Evolutionary conservation across 1,140 invertebrate species (phyloP), one percentile per base, ranked within the genome.

Genomic region (Leptinotarsa undecemlineata): DNA sequence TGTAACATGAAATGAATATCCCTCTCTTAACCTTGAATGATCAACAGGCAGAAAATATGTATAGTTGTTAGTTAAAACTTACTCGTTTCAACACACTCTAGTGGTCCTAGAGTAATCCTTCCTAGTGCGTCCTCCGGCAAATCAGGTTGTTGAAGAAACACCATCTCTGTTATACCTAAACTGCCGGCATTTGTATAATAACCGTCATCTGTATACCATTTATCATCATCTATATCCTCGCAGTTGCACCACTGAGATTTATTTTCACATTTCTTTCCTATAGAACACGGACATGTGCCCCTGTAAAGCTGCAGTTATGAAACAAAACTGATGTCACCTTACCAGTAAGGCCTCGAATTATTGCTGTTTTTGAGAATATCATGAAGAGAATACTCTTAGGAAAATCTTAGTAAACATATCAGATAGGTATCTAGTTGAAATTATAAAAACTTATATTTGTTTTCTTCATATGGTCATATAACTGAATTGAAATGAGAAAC

Each of bases 11-110:
- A 2, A 42, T 11, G 8, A 42, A 42, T 11, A 42, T 3, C 33
- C 33, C 11, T 0, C 0, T 42, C 33, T 11, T 2, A 42, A 42
- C 1, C 33, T 11, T 42, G 8, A 42, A 42, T 42, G 33, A 3
- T 3, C 33, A 42, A 42, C 33, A 42, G 33, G 8, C 33, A 1
- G 8, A 42, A 11, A 33, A 33, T 33, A 33, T 33, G 33, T 33
- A 33, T 33, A 15, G 6, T 17, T 68, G 67, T 42, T 11, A 42
- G 11, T 42, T 42, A 6, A 66, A 1, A 75, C 90, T 90, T 87
- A 97, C 96, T 96, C 73, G 95, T 96, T 89, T 97, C 96, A 64
- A 97, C 95, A 85, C 96, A 98, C 85, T 96, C 94, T 67, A 98
- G 86, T 14, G 95, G 94, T 5, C 96, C 96, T 15, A 98, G 85